Evolutionary conservation across 2,113 vertebrate species (phyloP).

Genomic region (Melanotaenia duboulayi): DNA sequence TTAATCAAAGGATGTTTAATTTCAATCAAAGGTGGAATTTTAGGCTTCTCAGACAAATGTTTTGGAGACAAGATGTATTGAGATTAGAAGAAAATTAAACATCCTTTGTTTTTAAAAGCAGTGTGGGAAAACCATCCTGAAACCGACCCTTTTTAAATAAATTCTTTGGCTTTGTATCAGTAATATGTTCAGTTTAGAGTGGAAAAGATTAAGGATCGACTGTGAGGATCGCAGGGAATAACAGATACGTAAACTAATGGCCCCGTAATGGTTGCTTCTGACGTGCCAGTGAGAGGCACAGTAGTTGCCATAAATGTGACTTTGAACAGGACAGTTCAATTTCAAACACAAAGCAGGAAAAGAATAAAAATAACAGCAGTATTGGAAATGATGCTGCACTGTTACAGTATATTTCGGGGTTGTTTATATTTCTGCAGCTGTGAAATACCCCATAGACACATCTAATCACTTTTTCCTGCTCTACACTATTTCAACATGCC

Average conservation of each 20-base stretch:
- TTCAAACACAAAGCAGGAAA: constrained; percentile 51
- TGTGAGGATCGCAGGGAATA: constrained; percentile 54
- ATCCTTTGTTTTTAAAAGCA: constrained; percentile 18
- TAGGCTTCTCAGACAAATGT: no score
- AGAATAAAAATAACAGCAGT: constrained; percentile 43
- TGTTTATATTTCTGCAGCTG: background rate
- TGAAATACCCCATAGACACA: background rate
- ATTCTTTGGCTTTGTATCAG: no score
- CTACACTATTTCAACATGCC: background rate
- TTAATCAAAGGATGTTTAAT: constrained; percentile 34
- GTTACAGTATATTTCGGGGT: background rate
- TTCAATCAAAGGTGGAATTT: background rate
- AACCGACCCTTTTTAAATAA: no score
- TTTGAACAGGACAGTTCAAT: constrained; percentile 51
- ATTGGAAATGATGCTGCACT: constrained; percentile 14
- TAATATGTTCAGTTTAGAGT: no score
- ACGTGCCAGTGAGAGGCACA: constrained; percentile 3
- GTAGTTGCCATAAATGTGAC: constrained; percentile 44
- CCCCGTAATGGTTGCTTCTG: constrained; percentile 43
- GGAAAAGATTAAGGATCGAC: no score
- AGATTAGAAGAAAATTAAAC: constrained; percentile 18
- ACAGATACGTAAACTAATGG: constrained; percentile 66
- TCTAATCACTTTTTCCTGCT: background rate
- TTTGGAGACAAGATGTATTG: background rate
- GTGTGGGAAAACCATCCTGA: no score